Evolutionary conservation across 2,113 vertebrate genomes (phyloP).

Genomic region (Sardina pilchardus): DNA sequence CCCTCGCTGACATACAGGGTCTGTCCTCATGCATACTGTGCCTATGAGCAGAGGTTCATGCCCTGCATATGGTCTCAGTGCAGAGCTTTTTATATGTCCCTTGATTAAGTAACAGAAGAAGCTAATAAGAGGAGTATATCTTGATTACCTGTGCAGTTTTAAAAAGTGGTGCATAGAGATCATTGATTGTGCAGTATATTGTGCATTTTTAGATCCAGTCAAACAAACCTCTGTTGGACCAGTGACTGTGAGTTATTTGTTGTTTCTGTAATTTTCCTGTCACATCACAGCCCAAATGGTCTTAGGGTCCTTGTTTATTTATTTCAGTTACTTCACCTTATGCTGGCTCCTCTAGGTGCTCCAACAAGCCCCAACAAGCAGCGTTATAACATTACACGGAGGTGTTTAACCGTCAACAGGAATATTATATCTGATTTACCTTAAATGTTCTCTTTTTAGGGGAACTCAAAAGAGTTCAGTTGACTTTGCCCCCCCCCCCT

Average conservation of each 20-base stretch:
- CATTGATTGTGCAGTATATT: not conserved
- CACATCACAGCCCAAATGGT: not conserved
- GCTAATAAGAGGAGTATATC: not conserved
- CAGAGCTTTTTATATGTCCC: not conserved
- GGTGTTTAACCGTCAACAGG: slow-evolving; percentile 5
- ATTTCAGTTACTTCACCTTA: not conserved
- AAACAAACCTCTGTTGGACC: not conserved
- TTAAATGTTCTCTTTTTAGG: not conserved
- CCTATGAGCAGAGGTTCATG: not conserved
- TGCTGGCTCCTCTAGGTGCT: not conserved
- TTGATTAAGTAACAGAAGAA: not conserved
- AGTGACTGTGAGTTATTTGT: not conserved
- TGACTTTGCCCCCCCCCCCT: not conserved
- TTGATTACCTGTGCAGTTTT: not conserved
- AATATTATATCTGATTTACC: not conserved
- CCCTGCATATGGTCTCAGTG: not conserved
- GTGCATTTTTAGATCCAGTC: not conserved
- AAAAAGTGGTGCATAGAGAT: not conserved
- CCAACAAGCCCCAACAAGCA: slow-evolving; percentile 6
- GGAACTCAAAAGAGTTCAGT: not conserved
- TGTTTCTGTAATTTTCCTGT: not conserved
- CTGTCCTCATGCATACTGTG: not conserved
- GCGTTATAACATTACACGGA: not conserved
- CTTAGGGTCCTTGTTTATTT: not conserved
- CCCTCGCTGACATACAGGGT: not conserved